A percentile compares a stretch with the other conserved stretches of the same genome.
These are phyloP conservation scores for Dolichotis patagonum DNA, from an alignment of 2,113 vertebrate genomes.

Conservation along the genomic window DNA sequence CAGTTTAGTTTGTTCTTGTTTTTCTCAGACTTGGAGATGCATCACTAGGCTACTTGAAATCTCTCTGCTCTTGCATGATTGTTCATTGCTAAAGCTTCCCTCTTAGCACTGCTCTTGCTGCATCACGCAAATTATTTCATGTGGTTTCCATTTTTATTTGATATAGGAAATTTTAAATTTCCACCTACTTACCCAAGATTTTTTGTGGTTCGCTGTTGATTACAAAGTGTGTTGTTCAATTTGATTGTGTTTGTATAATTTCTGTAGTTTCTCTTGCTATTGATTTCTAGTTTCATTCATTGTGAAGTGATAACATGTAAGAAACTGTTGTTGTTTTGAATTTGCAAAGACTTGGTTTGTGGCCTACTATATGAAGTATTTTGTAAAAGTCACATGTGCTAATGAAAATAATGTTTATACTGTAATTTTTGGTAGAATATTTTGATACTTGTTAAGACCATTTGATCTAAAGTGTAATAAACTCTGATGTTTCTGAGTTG, in stretches of 20 bases:
- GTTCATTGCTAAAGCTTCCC: background rate
- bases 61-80: background rate
- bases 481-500: background rate
- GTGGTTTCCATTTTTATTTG: background rate
- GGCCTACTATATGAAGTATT: background rate
- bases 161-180: background rate
- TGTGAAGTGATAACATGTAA: background rate
- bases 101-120: background rate
- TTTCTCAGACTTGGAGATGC: background rate
- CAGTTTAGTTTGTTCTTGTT: background rate
- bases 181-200: background rate
- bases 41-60: background rate
- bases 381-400: background rate
- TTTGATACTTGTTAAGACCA: background rate
- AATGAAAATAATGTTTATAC: background rate
- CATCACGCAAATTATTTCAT: background rate
- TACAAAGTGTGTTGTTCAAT: background rate
- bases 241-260: background rate
- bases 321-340: background rate
- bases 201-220: background rate
- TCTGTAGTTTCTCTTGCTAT: background rate
- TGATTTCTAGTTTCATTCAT: background rate
- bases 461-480: background rate
- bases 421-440: background rate
- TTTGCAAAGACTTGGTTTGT: background rate